A percentile compares a stretch with the other conserved stretches of the same genome.
Evolutionary conservation across 1,140 invertebrate species (phyloP).

Genomic region (Megalopta genalis): DNA sequence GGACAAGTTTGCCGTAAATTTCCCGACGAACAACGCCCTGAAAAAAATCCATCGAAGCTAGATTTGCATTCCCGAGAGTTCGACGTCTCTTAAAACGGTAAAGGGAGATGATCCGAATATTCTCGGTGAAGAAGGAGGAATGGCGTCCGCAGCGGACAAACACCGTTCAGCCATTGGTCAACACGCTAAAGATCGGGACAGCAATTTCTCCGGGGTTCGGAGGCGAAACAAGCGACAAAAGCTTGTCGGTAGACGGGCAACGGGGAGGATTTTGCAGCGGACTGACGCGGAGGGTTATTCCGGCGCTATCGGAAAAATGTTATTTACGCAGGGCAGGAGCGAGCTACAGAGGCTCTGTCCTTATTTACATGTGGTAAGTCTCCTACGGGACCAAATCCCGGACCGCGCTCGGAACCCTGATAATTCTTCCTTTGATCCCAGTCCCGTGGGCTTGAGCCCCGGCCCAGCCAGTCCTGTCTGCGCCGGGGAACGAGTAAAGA

Average conservation of each 20-base stretch:
- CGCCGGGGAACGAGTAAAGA: conserved; percentile 60
- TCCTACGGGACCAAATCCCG: conserved; percentile 80
- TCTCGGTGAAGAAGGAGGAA: background rate
- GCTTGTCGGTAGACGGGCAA: conserved; percentile 4
- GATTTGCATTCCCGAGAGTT: too few species aligned
- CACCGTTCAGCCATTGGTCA: background rate
- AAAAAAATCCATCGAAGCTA: too few species aligned
- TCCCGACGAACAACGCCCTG: too few species aligned
- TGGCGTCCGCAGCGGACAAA: background rate
- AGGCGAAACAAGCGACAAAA: conserved; percentile 36
- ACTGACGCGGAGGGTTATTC: conserved; percentile 69
- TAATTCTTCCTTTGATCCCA: conserved; percentile 81
- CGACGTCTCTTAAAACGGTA: too few species aligned
- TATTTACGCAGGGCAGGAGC: conserved; percentile 77
- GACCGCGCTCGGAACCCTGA: conserved; percentile 77
- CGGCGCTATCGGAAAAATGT: conserved; percentile 78
- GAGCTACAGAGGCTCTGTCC: conserved; percentile 73
- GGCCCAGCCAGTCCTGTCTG: conserved; percentile 65
- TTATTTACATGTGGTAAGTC: conserved; percentile 81
- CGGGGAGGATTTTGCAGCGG: conserved; percentile 32
- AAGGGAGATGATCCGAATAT: background rate
- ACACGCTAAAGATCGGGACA: background rate
- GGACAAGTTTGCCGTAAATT: too few species aligned
- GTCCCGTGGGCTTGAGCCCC: conserved; percentile 73
- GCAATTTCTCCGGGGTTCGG: background rate